Evolutionary conservation across 2,888 invertebrate species (phyloP), one percentile per base, ranked within the genome.

Genomic region (Papilio protenor): DNA sequence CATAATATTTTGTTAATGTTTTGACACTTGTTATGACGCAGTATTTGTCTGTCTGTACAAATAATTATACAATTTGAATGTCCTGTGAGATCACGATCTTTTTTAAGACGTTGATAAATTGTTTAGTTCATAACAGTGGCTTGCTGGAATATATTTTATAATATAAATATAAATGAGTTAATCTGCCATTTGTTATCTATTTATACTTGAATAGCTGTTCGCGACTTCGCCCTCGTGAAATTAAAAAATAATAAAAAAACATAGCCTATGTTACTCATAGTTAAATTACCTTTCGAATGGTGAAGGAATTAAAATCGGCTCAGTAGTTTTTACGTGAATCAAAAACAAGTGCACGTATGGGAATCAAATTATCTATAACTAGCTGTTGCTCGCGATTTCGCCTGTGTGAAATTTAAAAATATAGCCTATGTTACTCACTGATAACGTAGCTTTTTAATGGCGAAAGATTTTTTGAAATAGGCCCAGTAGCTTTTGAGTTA

Each of bases 1-100:
- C 75, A 75, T 45, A 75, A 75, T 75, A 69, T 55, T 69, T 75
- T 75, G 75, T 40, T 40, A 75, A 33, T 75, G n/a, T 23, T 75
- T 23, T 23, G 66, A 74, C 18, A 12, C 1, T 45, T 45, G 27
- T 18, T 16, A 16, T 75, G 75, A 55, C 21, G 55, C 75, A 75
- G 64, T 21, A 18, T 55, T 40, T 69, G 33, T 33, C 21, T 52
- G 75, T 75, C 61, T 66, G 52, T 40, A 21, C 33, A 66, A 52
- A 66, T 66, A 66, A 49, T 75, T 75, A 75, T 61, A 10, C 27
- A 27, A 40, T 64, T 27, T 40, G 52, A 75, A 75, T 66, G 66
- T 66, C 52, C 66, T 66, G 52, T 75, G 55, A 75, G 75, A 75
- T 75, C 75, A 75, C 27, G 21, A 55, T 8, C 45, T 66, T 47